Conservation (phyloP, 2,113 vertebrate genomes). For the Urocolius indicus region DNA sequence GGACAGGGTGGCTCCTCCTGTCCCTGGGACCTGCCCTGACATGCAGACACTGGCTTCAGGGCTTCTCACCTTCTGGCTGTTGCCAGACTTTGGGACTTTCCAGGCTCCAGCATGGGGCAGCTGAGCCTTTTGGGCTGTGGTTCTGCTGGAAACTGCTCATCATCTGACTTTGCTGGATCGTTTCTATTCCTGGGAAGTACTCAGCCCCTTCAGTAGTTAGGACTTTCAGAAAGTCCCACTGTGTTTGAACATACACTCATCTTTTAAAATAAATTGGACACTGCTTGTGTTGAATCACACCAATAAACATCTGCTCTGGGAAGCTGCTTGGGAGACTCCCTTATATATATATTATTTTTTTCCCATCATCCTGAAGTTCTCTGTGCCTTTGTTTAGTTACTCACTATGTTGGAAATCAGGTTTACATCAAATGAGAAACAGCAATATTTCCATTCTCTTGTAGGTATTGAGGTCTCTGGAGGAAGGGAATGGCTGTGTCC, state of each 20-base stretch:
- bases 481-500: rapidly evolving
- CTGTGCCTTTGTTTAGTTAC: neutral
- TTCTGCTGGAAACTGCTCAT: neutral
- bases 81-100: neutral
- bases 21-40: neutral
- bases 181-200: neutral
- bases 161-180: neutral
- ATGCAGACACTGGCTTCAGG: rapidly evolving
- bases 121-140: neutral
- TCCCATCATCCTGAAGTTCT: neutral
- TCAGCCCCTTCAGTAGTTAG: rapidly evolving
- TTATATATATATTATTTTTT: neutral
- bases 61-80: neutral
- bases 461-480: neutral
- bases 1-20: neutral
- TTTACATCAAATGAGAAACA: neutral
- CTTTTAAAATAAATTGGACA: too few relatives aligned
- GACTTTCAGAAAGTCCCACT: neutral
- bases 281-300: neutral
- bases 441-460: neutral
- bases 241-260: rapidly evolving
- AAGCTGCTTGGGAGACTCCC: neutral
- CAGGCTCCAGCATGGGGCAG: rapidly evolving
- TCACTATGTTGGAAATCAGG: rapidly evolving
- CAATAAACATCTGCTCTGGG: neutral